These are phyloP conservation scores for Drosophila subobscura DNA, from an alignment of 1,140 invertebrate species.

Conservation along the genomic window DNA sequence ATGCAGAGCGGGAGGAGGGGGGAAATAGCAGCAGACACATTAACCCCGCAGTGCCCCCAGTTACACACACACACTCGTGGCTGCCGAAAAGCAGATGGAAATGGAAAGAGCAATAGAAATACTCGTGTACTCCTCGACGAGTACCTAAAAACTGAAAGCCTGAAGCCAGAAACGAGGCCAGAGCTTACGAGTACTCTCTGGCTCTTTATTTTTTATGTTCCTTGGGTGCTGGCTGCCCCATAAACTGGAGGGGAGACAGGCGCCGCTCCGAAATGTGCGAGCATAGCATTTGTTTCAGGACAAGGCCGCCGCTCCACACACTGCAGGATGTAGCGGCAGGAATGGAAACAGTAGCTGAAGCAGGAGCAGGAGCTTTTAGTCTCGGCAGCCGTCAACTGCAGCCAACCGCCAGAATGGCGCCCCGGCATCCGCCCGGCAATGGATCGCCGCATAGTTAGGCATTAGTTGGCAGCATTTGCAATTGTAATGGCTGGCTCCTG, in stretches of 20 bases:
- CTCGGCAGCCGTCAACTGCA: too few relatives aligned
- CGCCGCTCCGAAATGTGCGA: background rate
- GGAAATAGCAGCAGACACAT: slow-evolving; percentile 21
- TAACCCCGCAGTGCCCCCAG: slow-evolving; percentile 13
- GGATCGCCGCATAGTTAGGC: slow-evolving; percentile 51
- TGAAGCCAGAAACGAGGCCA: slow-evolving; percentile 23
- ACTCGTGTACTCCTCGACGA: too few relatives aligned
- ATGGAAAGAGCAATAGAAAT: slow-evolving; percentile 15
- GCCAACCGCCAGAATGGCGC: slow-evolving; percentile 60
- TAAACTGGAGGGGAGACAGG: slow-evolving; percentile 16
- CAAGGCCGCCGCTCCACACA: too few relatives aligned
- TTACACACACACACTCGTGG: too few relatives aligned
- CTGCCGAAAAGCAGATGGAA: background rate
- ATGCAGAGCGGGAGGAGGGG: background rate
- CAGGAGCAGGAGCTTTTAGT: slow-evolving; percentile 6
- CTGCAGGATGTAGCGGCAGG: slow-evolving; percentile 12
- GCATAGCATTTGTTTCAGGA: too few relatives aligned
- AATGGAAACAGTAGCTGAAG: slow-evolving; percentile 7
- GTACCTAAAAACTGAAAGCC: too few relatives aligned
- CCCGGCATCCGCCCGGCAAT: slow-evolving; percentile 27
- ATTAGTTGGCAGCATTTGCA: slow-evolving; percentile 79
- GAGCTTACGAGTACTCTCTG: slow-evolving; percentile 41
- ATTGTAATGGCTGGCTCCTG: slow-evolving; percentile 68
- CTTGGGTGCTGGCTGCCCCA: slow-evolving; percentile 26
- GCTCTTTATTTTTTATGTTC: slow-evolving; percentile 45